Conservation (phyloP, 2,888 invertebrate species). For the Microctonus brassicae region DNA sequence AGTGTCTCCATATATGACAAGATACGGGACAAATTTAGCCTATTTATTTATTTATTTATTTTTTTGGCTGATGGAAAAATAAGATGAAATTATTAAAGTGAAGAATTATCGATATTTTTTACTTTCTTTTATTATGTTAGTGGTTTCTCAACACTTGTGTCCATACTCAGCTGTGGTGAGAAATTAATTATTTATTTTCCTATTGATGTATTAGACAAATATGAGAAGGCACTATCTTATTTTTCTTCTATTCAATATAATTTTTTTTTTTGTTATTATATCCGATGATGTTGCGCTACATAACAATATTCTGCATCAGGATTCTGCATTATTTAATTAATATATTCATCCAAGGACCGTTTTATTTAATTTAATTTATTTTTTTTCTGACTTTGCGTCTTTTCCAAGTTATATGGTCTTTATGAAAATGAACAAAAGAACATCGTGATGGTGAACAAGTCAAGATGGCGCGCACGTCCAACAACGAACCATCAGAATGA, state of each 20-base stretch:
- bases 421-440: conserved; percentile 65
- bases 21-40: too few relatives aligned
- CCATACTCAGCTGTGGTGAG: too few relatives aligned
- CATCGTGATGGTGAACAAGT: conserved; percentile 59
- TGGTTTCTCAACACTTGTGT: background rate
- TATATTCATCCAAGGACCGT: background rate
- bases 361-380: conserved; percentile 1
- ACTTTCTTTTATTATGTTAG: background rate
- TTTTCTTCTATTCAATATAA: too few relatives aligned
- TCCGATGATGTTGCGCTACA: too few relatives aligned
- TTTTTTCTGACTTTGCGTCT: conserved; percentile 20
- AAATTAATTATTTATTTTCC: background rate
- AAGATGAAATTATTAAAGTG: background rate
- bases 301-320: too few relatives aligned
- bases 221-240: background rate
- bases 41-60: too few relatives aligned
- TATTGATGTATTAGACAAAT: too few relatives aligned
- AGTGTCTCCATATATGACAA: too few relatives aligned
- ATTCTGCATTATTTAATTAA: too few relatives aligned
- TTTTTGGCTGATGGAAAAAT: too few relatives aligned
- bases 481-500: background rate
- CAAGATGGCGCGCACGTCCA: conserved; percentile 59
- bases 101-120: too few relatives aligned
- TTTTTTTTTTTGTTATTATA: too few relatives aligned
- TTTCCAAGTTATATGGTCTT: conserved; percentile 55